Evolutionary conservation across 2,888 invertebrate genomes (phyloP).

Genomic region (Nycteola revayana): DNA sequence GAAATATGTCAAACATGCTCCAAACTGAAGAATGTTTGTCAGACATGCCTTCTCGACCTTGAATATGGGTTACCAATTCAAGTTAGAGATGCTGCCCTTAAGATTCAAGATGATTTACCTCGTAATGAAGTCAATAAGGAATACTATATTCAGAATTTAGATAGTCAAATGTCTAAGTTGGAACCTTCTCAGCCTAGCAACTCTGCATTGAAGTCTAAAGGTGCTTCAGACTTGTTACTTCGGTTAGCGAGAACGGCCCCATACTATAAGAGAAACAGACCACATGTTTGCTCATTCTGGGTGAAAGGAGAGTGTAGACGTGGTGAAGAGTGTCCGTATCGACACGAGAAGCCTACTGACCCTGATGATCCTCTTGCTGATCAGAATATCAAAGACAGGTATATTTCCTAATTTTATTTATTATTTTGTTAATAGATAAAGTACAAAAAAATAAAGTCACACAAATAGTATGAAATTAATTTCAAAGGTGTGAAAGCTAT

Average conservation of each 20-base stretch:
- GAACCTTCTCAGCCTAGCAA: slow-evolving; percentile 81
- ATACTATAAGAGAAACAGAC: slow-evolving; percentile 96
- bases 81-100: slow-evolving; percentile 95
- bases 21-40: slow-evolving; percentile 97
- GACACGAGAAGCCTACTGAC: slow-evolving; percentile 98
- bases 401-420: too few species aligned
- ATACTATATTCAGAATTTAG: slow-evolving; percentile 95
- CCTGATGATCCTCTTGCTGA: slow-evolving; percentile 98
- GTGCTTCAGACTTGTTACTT: slow-evolving; percentile 90
- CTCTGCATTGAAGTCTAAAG: slow-evolving; percentile 87
- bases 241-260: slow-evolving; percentile 95
- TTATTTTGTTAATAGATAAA: too few species aligned
- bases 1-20: slow-evolving; percentile 98
- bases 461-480: too few species aligned
- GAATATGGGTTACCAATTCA: slow-evolving; percentile 95
- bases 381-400: slow-evolving; percentile 96
- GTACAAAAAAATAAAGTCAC: too few species aligned
- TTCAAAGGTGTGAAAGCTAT: too few species aligned
- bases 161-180: slow-evolving; percentile 84
- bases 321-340: slow-evolving; percentile 97
- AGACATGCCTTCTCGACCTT: slow-evolving; percentile 96
- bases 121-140: slow-evolving; percentile 97
- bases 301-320: slow-evolving; percentile 98
- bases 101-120: slow-evolving; percentile 94
- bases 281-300: slow-evolving; percentile 98